phyloP scores from a whole-genome alignment of 2,888 invertebrate species.

The Camponotus fellah region DNA sequence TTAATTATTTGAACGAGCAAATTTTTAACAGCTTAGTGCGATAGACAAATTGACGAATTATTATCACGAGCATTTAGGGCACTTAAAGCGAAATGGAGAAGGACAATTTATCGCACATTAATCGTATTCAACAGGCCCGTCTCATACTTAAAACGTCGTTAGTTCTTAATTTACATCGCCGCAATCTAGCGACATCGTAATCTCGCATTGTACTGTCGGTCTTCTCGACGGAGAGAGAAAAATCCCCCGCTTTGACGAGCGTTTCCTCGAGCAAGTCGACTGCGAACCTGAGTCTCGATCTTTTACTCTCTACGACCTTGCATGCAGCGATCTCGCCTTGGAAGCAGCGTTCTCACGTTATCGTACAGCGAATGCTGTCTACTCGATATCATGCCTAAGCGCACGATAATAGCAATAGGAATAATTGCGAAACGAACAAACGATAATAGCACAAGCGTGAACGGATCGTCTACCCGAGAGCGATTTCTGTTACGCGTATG shows the following conservation, averaged over 20 bases:
- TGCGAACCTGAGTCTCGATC: constrained; percentile 17
- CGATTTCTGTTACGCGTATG: constrained; percentile 55
- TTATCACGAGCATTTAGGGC: constrained; percentile 27
- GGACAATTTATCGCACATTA: constrained; percentile 42
- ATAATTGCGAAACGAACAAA: constrained; percentile 64
- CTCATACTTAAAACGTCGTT: constrained; percentile 47
- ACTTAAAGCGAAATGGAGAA: constrained; percentile 21
- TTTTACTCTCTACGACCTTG: constrained; percentile 39
- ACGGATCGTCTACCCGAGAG: constrained; percentile 58
- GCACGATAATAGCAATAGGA: constrained; percentile 42
- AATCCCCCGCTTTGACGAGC: constrained; percentile 36
- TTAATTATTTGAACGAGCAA: not conserved
- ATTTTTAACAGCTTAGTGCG: constrained; percentile 19
- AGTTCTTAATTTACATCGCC: constrained; percentile 50
- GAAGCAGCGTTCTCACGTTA: constrained; percentile 62
- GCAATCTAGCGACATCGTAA: constrained; percentile 41
- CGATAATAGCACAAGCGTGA: constrained; percentile 63
- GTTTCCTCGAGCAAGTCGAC: constrained; percentile 42
- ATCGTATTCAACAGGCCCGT: constrained; percentile 39
- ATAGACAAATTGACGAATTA: constrained; percentile 22
- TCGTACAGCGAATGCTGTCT: constrained; percentile 37
- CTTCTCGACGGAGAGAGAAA: not conserved
- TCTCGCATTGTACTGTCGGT: constrained; percentile 49
- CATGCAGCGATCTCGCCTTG: constrained; percentile 19
- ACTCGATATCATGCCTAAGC: constrained; percentile 51